These are phyloP conservation scores for Conger conger DNA, from an alignment of 2,113 vertebrate species.

Conservation along the genomic window DNA sequence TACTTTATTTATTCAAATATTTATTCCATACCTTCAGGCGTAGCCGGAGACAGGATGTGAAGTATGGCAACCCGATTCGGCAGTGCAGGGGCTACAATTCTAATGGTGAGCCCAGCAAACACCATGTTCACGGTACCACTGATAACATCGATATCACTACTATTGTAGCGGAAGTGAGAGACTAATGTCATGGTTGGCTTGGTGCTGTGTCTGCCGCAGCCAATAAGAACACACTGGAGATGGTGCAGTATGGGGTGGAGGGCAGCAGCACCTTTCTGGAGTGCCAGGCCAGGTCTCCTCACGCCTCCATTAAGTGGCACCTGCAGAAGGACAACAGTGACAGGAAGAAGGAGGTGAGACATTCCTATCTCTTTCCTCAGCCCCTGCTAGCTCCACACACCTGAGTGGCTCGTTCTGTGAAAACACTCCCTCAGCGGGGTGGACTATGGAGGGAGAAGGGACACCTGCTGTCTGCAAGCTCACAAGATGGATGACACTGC, in stretches of 20 bases:
- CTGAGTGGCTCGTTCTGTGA: background rate
- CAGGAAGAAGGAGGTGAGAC: slow-evolving; percentile 87
- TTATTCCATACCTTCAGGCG: slow-evolving; percentile 74
- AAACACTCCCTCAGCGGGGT: too few relatives aligned
- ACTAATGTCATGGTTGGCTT: slow-evolving; percentile 48
- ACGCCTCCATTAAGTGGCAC: slow-evolving; percentile 91
- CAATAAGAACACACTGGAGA: slow-evolving; percentile 88
- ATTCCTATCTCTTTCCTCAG: background rate
- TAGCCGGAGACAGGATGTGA: slow-evolving; percentile 79
- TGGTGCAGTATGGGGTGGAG: slow-evolving; percentile 91
- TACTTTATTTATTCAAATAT: slow-evolving; percentile 58
- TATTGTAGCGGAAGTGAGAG: background rate
- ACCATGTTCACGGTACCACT: background rate
- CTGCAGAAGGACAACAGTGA: slow-evolving; percentile 92
- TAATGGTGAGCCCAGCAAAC: slow-evolving; percentile 60
- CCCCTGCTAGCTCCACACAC: background rate
- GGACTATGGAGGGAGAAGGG: too few relatives aligned
- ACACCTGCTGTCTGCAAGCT: too few relatives aligned
- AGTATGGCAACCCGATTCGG: slow-evolving; percentile 79
- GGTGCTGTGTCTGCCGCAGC: slow-evolving; percentile 62
- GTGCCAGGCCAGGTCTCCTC: slow-evolving; percentile 93
- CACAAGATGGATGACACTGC: too few relatives aligned
- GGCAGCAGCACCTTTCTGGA: slow-evolving; percentile 95
- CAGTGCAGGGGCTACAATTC: slow-evolving; percentile 80
- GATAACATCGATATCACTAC: background rate